phyloP scores from a whole-genome alignment of 2,888 invertebrate genomes.

The Autographa gamma region DNA sequence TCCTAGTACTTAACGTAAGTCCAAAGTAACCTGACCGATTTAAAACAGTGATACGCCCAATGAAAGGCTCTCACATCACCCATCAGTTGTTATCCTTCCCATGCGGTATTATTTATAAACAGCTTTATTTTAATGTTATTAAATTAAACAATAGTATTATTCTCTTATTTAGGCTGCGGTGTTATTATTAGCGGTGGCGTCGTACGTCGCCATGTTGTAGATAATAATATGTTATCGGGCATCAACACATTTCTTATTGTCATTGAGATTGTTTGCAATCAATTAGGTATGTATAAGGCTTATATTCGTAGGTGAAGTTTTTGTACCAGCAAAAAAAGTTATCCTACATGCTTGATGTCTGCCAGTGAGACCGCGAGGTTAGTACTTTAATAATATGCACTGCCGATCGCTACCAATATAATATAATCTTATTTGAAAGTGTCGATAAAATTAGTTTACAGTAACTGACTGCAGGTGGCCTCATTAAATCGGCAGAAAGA shows the following conservation, averaged over 20 bases:
- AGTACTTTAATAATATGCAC: too few species aligned
- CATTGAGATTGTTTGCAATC: slow-evolving; percentile 1
- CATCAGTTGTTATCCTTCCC: not conserved
- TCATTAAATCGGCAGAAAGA: too few species aligned
- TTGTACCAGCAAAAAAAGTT: too few species aligned
- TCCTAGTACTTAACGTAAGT: too few species aligned
- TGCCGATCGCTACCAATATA: too few species aligned
- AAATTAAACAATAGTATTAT: not conserved
- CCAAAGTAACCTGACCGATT: too few species aligned
- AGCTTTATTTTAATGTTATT: not conserved
- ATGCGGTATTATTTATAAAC: not conserved
- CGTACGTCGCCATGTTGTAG: slow-evolving; percentile 5
- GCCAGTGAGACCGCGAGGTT: too few species aligned
- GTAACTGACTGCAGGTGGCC: too few species aligned
- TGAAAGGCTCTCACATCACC: not conserved
- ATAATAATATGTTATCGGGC: not conserved
- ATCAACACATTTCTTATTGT: slow-evolving; percentile 5
- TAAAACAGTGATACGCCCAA: not conserved
- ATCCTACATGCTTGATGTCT: too few species aligned
- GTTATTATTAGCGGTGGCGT: slow-evolving; percentile 1
- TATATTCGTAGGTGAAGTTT: too few species aligned
- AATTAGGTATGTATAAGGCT: not conserved
- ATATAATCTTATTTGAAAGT: too few species aligned
- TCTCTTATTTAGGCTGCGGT: not conserved
- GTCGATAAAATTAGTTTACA: too few species aligned